Conservation (phyloP, 2,888 invertebrate species). For the Aspidapion aeneum region DNA sequence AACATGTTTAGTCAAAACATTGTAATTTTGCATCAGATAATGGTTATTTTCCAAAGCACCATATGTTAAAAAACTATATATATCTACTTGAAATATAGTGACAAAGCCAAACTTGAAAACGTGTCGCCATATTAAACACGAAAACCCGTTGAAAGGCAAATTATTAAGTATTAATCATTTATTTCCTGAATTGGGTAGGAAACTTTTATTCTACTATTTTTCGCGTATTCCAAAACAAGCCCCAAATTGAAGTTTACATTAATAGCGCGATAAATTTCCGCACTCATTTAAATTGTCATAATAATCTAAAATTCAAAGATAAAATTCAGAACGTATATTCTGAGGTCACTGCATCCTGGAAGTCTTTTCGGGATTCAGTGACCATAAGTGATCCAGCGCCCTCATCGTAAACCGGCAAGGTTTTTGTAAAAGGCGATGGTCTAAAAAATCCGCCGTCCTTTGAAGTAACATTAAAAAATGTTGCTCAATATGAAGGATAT, state of each 20-base stretch:
- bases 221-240: not conserved
- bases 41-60: not conserved
- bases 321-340: too few relatives aligned
- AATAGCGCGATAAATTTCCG: not conserved
- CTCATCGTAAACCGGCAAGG: too few relatives aligned
- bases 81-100: not conserved
- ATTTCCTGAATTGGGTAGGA: not conserved
- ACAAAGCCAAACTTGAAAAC: not conserved
- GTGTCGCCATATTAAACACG: not conserved
- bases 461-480: too few relatives aligned
- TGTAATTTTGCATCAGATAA: not conserved
- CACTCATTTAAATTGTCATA: not conserved
- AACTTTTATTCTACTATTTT: not conserved
- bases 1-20: not conserved
- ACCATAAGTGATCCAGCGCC: too few relatives aligned
- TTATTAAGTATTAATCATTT: not conserved
- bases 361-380: too few relatives aligned
- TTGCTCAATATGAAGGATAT: too few relatives aligned
- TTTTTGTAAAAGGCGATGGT: too few relatives aligned
- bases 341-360: too few relatives aligned
- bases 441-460: too few relatives aligned
- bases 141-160: not conserved
- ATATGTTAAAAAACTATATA: not conserved
- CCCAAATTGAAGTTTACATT: not conserved
- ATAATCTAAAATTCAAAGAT: too few relatives aligned